Evolutionary conservation across 2,888 invertebrate genomes (phyloP), one percentile per base, ranked within the genome.

Genomic region (Leistus spinibarbis): DNA sequence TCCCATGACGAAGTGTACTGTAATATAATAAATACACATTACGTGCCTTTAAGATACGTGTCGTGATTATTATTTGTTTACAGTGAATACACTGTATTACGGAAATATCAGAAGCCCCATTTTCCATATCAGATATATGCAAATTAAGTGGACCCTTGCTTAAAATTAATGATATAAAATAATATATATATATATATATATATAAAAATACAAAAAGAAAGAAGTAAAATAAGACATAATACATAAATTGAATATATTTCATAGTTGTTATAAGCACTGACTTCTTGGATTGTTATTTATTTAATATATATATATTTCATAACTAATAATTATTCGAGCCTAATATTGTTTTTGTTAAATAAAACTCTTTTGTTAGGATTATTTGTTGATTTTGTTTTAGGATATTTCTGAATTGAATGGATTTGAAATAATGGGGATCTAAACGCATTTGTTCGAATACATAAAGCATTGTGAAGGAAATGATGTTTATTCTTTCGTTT

Each of bases 21-120:
- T 83, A 84, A 84, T 84, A 84, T 66, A 16, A 20, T 54, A 56
- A 23, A 68, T 27, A 68, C 68, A 54, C 84, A 84, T 81, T 80
- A 82, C 82, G 84, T 84, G 84, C 84, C 84, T 84, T 84, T 82
- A 40, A 78, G 80, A 82, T 81, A 83, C 82, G 82, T 82, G 82
- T 84, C 82, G 82, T 81, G 81, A 83, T 79, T 80, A n/a, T n/a
- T n/a, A n/a, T n/a, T 81, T 76, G 79, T 81, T 81, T 81, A 40
- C 60, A 60, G 80, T 81, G 78, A 76, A 75, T 57, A 76, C 69
- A 76, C 70, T 54, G 76, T 77, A n/a, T n/a, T n/a, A 78, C 77
- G 65, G 77, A 40, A 13, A 79, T 79, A 79, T 79, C 78, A 77
- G 79, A 81, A 81, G 80, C 81, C 80, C 78, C 77, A 76, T 78